phyloP scores from a whole-genome alignment of 37 sponge, comb jelly and placozoan genomes.

The Cliona cf. orientalis region DNA sequence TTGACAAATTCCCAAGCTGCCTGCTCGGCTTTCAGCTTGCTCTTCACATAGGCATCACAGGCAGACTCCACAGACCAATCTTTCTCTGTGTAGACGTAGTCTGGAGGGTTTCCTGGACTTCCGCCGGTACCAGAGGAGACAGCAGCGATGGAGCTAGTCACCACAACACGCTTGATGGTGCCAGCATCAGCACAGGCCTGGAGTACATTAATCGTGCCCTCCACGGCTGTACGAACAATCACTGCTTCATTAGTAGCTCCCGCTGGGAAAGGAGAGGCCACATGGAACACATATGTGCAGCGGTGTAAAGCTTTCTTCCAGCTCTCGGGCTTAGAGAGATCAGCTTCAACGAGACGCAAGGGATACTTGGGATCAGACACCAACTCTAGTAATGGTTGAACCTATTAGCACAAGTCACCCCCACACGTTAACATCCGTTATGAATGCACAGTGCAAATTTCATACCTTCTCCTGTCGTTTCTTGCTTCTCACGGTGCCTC shows the following conservation, averaged over 20 bases:
- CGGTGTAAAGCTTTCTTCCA: conserved; percentile 87
- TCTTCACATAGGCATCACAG: conserved; percentile 69
- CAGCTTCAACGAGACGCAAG: conserved; percentile 82
- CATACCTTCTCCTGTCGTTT: conserved; percentile 66
- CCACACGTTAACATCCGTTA: not conserved
- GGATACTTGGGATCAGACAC: conserved; percentile 72
- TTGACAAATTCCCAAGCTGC: conserved; percentile 88
- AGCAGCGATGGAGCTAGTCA: conserved; percentile 90
- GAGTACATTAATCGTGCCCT: conserved; percentile 82
- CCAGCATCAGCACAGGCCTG: conserved; percentile 81
- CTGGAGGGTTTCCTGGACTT: conserved; percentile 18
- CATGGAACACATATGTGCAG: conserved; percentile 87
- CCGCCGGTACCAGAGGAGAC: conserved; percentile 69
- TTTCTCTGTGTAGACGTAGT: conserved; percentile 72
- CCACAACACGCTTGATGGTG: conserved; percentile 84
- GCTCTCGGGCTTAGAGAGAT: conserved; percentile 62
- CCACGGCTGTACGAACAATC: conserved; percentile 75
- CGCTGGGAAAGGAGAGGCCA: conserved; percentile 88
- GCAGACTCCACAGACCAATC: conserved; percentile 72
- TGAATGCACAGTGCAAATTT: not conserved
- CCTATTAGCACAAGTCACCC: conserved; percentile 1
- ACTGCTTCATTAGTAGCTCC: conserved; percentile 4
- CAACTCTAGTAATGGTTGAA: conserved; percentile 64
- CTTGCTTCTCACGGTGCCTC: conserved; percentile 84
- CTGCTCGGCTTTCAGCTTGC: conserved; percentile 85